A percentile compares a stretch with the other conserved stretches of the same genome.
phyloP scores from a whole-genome alignment of 2,797 vertebrate genomes.

The Glyptemys insculpta region DNA sequence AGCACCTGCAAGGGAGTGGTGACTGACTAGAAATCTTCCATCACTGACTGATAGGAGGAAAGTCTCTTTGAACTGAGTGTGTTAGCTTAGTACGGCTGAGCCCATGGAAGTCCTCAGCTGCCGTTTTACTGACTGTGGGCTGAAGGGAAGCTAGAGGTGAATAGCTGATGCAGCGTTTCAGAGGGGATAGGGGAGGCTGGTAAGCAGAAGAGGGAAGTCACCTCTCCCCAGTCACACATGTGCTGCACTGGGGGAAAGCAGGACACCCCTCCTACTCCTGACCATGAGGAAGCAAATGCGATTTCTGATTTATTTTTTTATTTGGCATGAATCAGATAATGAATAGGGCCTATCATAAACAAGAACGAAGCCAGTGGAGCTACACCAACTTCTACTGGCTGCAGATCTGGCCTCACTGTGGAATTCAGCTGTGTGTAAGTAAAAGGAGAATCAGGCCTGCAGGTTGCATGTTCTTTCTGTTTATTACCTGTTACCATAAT shows the following conservation, averaged over 20 bases:
- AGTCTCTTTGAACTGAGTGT: neutral
- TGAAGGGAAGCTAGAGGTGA: neutral
- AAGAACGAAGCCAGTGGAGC: neutral
- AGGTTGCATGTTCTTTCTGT: neutral
- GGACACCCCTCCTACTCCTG: neutral
- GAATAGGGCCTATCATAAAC: neutral
- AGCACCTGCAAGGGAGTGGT: neutral
- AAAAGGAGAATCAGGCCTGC: neutral
- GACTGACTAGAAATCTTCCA: neutral
- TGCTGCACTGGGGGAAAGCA: neutral
- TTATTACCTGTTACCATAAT: neutral
- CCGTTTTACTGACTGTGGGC: neutral
- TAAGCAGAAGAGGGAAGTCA: neutral
- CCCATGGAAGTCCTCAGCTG: neutral
- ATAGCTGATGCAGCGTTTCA: neutral
- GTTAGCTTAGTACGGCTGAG: neutral
- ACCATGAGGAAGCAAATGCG: neutral
- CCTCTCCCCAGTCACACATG: neutral
- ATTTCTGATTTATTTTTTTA: neutral
- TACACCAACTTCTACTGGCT: neutral
- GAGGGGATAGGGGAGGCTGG: neutral
- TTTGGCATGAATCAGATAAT: neutral
- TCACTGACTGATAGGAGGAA: neutral
- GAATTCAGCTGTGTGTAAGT: neutral
- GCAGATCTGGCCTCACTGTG: neutral